These are phyloP conservation scores for Pseudanteris insignis DNA, from an alignment of 2,888 invertebrate genomes.

Conservation along the genomic window DNA sequence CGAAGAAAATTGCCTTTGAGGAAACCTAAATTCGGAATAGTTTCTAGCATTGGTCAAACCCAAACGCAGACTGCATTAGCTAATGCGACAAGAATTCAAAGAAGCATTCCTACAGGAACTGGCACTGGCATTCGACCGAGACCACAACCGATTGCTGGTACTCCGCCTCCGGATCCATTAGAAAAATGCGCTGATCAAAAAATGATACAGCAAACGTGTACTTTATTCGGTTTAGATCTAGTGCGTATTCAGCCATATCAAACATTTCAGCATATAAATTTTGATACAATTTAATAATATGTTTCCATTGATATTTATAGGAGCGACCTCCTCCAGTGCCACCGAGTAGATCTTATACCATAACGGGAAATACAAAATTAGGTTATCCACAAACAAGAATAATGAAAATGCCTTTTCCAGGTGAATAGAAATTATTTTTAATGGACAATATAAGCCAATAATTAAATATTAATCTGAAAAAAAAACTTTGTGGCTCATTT, in stretches of 20 bases:
- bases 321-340: constrained; percentile 93
- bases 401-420: constrained; percentile 89
- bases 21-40: constrained; percentile 57
- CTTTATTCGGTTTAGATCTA: constrained; percentile 87
- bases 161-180: constrained; percentile 82
- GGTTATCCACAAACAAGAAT: constrained; percentile 92
- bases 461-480: too few relatives aligned
- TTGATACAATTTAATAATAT: not conserved
- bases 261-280: not conserved
- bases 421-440: constrained; percentile 61
- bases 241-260: constrained; percentile 70
- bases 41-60: constrained; percentile 57
- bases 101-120: constrained; percentile 58
- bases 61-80: constrained; percentile 50
- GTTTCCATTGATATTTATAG: constrained; percentile 62
- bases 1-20: constrained; percentile 75
- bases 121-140: constrained; percentile 76
- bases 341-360: constrained; percentile 88
- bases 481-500: too few relatives aligned
- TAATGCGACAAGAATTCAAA: constrained; percentile 52
- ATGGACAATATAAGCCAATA: too few relatives aligned
- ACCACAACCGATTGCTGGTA: constrained; percentile 90
- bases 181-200: constrained; percentile 86
- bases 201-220: constrained; percentile 90
- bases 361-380: constrained; percentile 87